These are phyloP conservation scores for Phorcus lineatus DNA, from an alignment of 2,888 invertebrate genomes.

Conservation along the genomic window DNA sequence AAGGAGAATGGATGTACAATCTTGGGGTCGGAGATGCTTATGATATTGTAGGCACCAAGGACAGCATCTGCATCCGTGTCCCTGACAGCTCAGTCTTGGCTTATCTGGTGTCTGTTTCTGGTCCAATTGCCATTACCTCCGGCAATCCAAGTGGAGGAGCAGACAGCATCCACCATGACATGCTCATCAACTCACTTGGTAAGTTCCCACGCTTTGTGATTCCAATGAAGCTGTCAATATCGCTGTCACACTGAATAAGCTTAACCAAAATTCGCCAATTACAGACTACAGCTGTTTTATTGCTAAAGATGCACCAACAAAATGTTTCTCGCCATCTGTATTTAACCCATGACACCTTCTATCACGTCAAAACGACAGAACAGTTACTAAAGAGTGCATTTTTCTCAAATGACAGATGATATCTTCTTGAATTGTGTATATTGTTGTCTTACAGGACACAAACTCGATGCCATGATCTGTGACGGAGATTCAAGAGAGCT, in stretches of 20 bases:
- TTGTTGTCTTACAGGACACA: slow-evolving; percentile 39
- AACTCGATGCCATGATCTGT: slow-evolving; percentile 46
- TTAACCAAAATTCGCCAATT: too few relatives aligned
- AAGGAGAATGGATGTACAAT: slow-evolving; percentile 52
- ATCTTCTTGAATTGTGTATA: slow-evolving; percentile 39
- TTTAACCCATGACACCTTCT: too few relatives aligned
- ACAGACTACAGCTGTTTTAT: too few relatives aligned
- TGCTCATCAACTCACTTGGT: slow-evolving; percentile 56
- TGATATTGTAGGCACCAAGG: slow-evolving; percentile 49
- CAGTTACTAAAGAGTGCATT: too few relatives aligned
- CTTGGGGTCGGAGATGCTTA: slow-evolving; percentile 46
- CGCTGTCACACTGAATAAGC: too few relatives aligned
- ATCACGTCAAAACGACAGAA: too few relatives aligned
- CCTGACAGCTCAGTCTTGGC: slow-evolving; percentile 56
- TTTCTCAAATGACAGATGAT: too few relatives aligned
- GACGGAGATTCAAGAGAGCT: slow-evolving; percentile 48
- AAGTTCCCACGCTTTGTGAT: slow-evolving; percentile 6
- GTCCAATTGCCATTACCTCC: slow-evolving; percentile 58
- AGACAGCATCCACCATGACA: slow-evolving; percentile 59
- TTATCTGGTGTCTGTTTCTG: slow-evolving; percentile 52
- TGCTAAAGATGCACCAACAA: too few relatives aligned
- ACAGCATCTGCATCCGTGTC: slow-evolving; percentile 56
- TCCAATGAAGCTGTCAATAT: too few relatives aligned
- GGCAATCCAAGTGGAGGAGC: slow-evolving; percentile 60
- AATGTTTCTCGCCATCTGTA: too few relatives aligned